A percentile compares a stretch with the other conserved stretches of the same genome.
These are phyloP conservation scores for Epinotia ramella DNA, from an alignment of 2,888 invertebrate species.

Conservation along the genomic window DNA sequence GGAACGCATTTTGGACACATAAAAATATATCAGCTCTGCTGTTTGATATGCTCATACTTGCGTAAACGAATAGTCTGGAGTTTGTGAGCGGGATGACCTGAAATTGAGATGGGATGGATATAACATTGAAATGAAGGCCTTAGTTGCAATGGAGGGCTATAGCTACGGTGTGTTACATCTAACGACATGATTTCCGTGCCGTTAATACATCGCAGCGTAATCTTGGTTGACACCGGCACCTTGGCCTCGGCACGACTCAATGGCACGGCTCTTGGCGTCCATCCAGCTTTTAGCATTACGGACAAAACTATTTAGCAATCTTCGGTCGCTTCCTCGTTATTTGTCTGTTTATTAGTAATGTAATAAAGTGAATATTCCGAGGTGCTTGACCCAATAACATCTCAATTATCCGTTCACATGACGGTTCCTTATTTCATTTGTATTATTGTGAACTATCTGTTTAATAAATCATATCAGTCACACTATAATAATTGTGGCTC, in stretches of 20 bases:
- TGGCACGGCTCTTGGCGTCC: constrained; percentile 32
- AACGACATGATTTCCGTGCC: constrained; percentile 4
- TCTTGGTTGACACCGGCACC: constrained; percentile 36
- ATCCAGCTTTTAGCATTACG: constrained; percentile 26
- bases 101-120: no score
- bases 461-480: neutral
- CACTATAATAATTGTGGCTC: no score
- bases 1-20: no score
- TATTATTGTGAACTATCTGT: neutral
- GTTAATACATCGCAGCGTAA: constrained; percentile 38
- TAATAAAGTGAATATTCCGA: neutral
- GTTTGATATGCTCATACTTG: no score
- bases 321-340: constrained; percentile 32
- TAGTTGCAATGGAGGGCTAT: neutral
- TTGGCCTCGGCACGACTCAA: constrained; percentile 36
- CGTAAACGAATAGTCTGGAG: no score
- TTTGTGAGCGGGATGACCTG: no score
- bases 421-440: neutral
- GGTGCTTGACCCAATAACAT: constrained; percentile 17
- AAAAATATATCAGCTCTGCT: no score
- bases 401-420: neutral
- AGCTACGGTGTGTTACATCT: constrained; percentile 4
- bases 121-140: no score
- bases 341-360: constrained; percentile 15
- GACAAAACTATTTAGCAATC: constrained; percentile 4